A percentile compares a stretch with the other conserved stretches of the same genome.
Conservation (phyloP, 2,888 invertebrate species). For the Ornithoptera alexandrae region DNA sequence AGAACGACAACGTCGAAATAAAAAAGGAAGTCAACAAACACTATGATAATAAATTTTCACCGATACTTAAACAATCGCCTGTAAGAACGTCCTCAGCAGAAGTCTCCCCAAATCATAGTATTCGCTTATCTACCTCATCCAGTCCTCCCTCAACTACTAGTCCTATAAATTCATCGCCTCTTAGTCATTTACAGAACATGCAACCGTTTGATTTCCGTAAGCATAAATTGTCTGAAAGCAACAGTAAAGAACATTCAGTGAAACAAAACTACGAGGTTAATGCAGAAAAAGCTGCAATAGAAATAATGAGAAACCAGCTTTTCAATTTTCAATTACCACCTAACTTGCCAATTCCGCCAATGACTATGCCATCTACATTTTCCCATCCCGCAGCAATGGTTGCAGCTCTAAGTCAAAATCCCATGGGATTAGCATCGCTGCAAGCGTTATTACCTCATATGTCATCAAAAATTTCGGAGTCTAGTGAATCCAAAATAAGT, state of each 20-base stretch:
- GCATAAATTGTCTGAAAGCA: constrained; percentile 57
- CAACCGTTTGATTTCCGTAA: constrained; percentile 96
- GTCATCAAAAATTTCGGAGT: constrained; percentile 73
- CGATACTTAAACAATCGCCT: constrained; percentile 53
- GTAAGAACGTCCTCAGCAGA: constrained; percentile 62
- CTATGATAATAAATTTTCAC: constrained; percentile 52
- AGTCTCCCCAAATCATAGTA: constrained; percentile 65
- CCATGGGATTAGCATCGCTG: constrained; percentile 81
- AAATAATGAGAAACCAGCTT: constrained; percentile 83
- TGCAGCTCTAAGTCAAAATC: constrained; percentile 80
- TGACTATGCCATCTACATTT: constrained; percentile 74
- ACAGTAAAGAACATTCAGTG: constrained; percentile 64
- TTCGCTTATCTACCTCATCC: constrained; percentile 70
- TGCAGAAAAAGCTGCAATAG: constrained; percentile 74
- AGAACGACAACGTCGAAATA: constrained; percentile 46
- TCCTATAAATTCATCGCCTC: constrained; percentile 85
- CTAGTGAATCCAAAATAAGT: constrained; percentile 64
- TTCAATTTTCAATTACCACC: constrained; percentile 81
- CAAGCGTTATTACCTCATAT: constrained; percentile 83
- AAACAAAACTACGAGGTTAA: constrained; percentile 70
- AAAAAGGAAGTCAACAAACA: constrained; percentile 55
- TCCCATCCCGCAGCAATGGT: constrained; percentile 84
- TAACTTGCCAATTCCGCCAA: constrained; percentile 82
- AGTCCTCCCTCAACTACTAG: constrained; percentile 77
- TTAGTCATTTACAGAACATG: constrained; percentile 95